Conservation (phyloP, 2,888 invertebrate species). For the Nysson spinosus region DNA sequence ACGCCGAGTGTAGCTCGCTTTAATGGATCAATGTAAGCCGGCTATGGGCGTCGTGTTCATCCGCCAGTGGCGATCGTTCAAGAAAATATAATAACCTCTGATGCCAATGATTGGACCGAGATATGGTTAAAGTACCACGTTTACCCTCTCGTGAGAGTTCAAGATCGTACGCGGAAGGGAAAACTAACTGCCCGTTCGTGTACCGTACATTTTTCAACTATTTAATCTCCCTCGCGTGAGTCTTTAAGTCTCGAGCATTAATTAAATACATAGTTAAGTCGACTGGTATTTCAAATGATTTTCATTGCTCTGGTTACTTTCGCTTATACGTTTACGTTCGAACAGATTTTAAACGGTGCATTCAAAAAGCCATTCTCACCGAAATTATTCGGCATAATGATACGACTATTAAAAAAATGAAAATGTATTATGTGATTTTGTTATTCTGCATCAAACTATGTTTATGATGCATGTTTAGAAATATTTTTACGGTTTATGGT, state of each 20-base stretch:
- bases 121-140: conserved; percentile 36
- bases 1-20: conserved; percentile 20
- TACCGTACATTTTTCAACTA: background rate
- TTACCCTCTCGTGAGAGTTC: conserved; percentile 14
- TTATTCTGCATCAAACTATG: no score
- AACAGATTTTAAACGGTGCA: no score
- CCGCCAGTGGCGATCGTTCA: conserved; percentile 22
- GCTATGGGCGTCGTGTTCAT: conserved; percentile 33
- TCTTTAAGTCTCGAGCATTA: background rate
- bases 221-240: background rate
- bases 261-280: background rate
- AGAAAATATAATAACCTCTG: conserved; percentile 33
- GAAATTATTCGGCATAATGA: no score
- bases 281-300: background rate
- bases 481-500: no score
- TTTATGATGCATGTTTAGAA: no score
- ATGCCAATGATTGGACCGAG: conserved; percentile 19
- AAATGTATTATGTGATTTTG: no score
- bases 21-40: conserved; percentile 45
- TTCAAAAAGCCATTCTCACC: no score
- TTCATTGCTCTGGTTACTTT: background rate
- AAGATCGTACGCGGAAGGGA: conserved; percentile 1
- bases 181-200: conserved; percentile 1
- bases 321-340: background rate
- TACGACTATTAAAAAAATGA: no score